Base-by-base conservation (phyloP, 35 echinoderm and acorn worm genomes). In the Ophioderma brevispina region DNA sequence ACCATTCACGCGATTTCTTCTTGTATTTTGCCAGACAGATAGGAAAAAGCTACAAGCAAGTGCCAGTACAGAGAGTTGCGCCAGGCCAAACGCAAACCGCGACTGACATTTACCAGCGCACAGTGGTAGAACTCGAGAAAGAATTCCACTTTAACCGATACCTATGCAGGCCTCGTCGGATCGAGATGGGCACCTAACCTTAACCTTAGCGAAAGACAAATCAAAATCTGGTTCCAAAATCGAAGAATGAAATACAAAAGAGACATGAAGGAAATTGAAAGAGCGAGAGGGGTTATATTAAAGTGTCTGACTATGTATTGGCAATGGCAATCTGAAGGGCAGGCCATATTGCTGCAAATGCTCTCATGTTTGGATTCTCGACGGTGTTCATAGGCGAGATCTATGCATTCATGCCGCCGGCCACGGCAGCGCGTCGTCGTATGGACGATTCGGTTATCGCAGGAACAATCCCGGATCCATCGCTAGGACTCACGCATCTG, bases 181-280 rank as follows among this genome's bases (percentile, higher is more conserved):
- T 98, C 21, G 96, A 98, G 84, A 98, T 98, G 89, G 96, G 93
- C 31, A 87, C 86, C 34, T n/a, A 77, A 87, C 13, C 79, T 98
- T 23, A 90, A 84, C 40, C 85, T 98, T 46, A 92, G 93, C 4
- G 96, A 98, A 64, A 64, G 96, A 28, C 96, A 98, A 76, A 95
- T 98, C 56, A 98, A 98, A 90, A 98, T 98, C 70, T 98, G 96
- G 96, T 98, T n/a, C 39, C 96, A 98, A 38, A 98, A 98, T 56
- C 80, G 96, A 52, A n/a, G 96, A 15, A 98, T 98, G 96, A 98
- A 98, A 40, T 84, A 91, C 37, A 98, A 98, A 64, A n/a, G 92
- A 42, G 96, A 98, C 55, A 88, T 92, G n/a, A 96, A 96, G 40
- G 94, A 96, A 38, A 89, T 55, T 35, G 92, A 96, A 81, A 55